Conservation (phyloP, 2,113 vertebrate species). For the Brachionichthys hirsutus region DNA sequence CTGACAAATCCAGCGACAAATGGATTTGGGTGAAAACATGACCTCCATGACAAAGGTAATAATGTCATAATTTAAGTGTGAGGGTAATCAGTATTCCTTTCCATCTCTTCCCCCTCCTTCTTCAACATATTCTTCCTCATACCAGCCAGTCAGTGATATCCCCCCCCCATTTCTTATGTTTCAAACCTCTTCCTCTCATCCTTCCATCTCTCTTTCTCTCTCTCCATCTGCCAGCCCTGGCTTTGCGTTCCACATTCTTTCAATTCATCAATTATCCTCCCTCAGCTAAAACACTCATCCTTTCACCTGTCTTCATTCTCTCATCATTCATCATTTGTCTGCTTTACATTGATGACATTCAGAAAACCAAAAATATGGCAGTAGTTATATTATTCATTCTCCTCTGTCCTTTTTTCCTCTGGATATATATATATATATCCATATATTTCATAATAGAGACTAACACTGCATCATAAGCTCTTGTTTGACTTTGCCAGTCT, state of each 20-base stretch:
- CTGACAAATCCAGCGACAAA: no score
- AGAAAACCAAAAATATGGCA: background rate
- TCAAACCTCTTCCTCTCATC: slow-evolving; percentile 45
- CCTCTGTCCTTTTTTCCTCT: background rate
- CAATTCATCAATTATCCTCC: slow-evolving; percentile 25
- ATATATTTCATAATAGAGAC: background rate
- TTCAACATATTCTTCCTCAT: slow-evolving; percentile 45
- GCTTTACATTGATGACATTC: background rate
- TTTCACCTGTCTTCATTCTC: slow-evolving; percentile 14
- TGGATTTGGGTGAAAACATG: no score
- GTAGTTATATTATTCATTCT: background rate
- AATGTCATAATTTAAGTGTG: background rate
- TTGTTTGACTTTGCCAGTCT: slow-evolving; percentile 17
- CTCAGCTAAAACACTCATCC: slow-evolving; percentile 22
- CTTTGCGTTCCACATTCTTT: slow-evolving; percentile 8
- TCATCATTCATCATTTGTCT: slow-evolving; percentile 1
- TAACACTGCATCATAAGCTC: background rate
- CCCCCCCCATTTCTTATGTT: slow-evolving; percentile 39
- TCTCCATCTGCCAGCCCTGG: slow-evolving; percentile 15
- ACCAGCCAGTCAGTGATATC: slow-evolving; percentile 18
- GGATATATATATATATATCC: no score
- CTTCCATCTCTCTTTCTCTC: slow-evolving; percentile 15
- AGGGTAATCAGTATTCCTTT: slow-evolving; percentile 24
- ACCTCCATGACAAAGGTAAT: background rate
- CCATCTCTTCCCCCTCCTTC: slow-evolving; percentile 42